phyloP scores from a whole-genome alignment of 2,113 vertebrate genomes.

The Penelope pileata region DNA sequence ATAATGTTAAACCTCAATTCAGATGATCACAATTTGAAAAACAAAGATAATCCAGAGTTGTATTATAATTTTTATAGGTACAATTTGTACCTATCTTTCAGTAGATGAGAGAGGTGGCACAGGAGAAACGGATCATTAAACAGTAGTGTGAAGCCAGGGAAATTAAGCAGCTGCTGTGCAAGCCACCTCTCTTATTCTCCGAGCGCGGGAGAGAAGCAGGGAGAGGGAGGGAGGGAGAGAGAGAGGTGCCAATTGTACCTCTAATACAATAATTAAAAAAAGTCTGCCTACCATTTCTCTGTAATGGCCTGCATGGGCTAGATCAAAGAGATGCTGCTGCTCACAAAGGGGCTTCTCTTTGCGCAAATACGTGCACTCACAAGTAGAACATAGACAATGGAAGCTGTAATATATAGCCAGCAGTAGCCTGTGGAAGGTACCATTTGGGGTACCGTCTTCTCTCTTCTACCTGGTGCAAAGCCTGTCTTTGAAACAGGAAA shows the following conservation, averaged over 20 bases:
- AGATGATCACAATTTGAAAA: conserved; percentile 73
- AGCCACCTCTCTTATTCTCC: conserved; percentile 81
- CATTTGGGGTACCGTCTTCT: neutral
- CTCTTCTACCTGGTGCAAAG: neutral
- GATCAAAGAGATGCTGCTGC: conserved; percentile 48
- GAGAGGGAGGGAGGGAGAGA: conserved; percentile 50
- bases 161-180: conserved; percentile 87
- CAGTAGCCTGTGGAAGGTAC: neutral
- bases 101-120: conserved; percentile 87
- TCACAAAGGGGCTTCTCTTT: conserved; percentile 50
- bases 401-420: neutral
- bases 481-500: neutral
- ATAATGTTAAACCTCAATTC: conserved; percentile 64
- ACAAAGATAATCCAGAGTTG: conserved; percentile 80
- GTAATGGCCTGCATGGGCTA: conserved; percentile 48
- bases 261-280: conserved; percentile 71
- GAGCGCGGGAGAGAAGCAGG: conserved; percentile 46
- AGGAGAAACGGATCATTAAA: conserved; percentile 86
- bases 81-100: conserved; percentile 86
- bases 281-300: conserved; percentile 52
- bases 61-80: conserved; percentile 85
- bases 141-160: conserved; percentile 86
- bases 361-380: neutral
- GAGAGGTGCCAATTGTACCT: conserved; percentile 70
- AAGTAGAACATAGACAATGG: neutral